A percentile compares a stretch with the other conserved stretches of the same genome.
Evolutionary conservation across 2,113 vertebrate genomes (phyloP).

Genomic region (Marmota flaviventris): DNA sequence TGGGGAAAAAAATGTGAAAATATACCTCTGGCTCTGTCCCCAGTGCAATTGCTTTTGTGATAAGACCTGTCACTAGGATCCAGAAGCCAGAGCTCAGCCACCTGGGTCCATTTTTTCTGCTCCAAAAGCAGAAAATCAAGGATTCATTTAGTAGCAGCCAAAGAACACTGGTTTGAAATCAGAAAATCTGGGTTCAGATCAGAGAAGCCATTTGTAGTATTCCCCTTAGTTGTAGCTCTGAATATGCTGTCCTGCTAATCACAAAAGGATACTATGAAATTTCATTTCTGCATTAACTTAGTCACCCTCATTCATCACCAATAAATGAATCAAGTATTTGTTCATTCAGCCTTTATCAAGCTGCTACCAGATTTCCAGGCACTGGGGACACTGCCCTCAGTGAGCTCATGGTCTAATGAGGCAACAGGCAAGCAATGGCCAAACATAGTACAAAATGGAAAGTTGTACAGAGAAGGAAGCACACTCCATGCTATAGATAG

Average conservation of each 20-base stretch:
- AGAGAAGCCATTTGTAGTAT: rapidly evolving
- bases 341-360: background rate
- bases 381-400: background rate
- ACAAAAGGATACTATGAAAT: background rate
- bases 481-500: background rate
- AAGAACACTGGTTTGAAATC: background rate
- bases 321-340: background rate
- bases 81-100: background rate
- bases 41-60: background rate
- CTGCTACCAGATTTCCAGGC: background rate
- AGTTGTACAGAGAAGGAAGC: background rate
- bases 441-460: no score
- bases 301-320: background rate
- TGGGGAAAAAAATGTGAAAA: background rate
- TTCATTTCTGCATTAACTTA: background rate
- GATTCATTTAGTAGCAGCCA: background rate
- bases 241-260: background rate
- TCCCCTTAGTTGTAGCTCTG: background rate
- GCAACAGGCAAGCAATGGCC: background rate
- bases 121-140: background rate
- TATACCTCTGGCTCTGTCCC: background rate
- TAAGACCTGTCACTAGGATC: background rate
- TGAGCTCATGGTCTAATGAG: background rate
- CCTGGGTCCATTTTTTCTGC: background rate
- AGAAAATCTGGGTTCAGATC: background rate